Percentiles rank a stretch among this genome's conserved stretches.
phyloP scores from a whole-genome alignment of 2,888 invertebrate species.

The Cephus sareptanus region DNA sequence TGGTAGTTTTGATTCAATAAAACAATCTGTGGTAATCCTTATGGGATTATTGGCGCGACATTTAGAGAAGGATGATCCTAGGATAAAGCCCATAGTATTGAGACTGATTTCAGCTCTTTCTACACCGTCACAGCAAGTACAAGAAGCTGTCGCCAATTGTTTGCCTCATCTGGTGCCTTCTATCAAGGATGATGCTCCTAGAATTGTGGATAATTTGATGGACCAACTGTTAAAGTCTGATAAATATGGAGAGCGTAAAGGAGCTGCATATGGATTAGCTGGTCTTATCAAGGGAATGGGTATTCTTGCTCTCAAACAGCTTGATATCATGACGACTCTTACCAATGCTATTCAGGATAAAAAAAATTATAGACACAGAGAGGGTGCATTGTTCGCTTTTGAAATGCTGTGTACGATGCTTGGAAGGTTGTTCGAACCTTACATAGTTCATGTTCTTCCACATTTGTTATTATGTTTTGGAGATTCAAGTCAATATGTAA shows the following conservation, averaged over 20 bases:
- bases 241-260: conserved; percentile 92
- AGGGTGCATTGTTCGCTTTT: conserved; percentile 96
- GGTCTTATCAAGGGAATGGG: conserved; percentile 97
- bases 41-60: conserved; percentile 98
- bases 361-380: conserved; percentile 93
- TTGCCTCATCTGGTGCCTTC: conserved; percentile 93
- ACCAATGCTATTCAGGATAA: conserved; percentile 96
- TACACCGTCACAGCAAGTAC: conserved; percentile 97
- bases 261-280: conserved; percentile 97
- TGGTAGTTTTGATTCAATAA: conserved; percentile 89
- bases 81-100: conserved; percentile 94
- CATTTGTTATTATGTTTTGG: conserved; percentile 96
- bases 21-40: conserved; percentile 95
- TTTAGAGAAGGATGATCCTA: conserved; percentile 88
- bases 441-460: conserved; percentile 96
- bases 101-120: conserved; percentile 90
- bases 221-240: conserved; percentile 89
- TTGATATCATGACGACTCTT: conserved; percentile 94
- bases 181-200: conserved; percentile 90
- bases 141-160: conserved; percentile 97
- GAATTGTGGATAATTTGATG: conserved; percentile 87
- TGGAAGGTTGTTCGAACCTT: conserved; percentile 97
- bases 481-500: conserved; percentile 93
- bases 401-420: conserved; percentile 96
- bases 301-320: conserved; percentile 92